A percentile compares a stretch with the other conserved stretches of the same genome.
These are phyloP conservation scores for Spea bombifrons DNA, from an alignment of 2,113 vertebrate genomes.

Conservation along the genomic window DNA sequence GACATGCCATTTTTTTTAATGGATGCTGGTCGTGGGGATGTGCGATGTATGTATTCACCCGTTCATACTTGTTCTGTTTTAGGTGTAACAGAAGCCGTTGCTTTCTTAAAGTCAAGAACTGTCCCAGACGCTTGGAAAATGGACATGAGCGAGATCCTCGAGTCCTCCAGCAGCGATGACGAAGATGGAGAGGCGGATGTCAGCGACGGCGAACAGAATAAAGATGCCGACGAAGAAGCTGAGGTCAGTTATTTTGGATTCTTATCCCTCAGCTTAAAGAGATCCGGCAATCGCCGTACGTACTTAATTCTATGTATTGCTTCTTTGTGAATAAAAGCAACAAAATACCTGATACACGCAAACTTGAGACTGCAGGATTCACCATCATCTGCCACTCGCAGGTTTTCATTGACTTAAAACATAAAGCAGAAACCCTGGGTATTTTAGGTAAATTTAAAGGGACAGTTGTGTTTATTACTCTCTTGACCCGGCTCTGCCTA, in stretches of 20 bases:
- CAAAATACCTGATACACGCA: too few species aligned
- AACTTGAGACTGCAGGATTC: too few species aligned
- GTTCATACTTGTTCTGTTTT: conserved; percentile 28
- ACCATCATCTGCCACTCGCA: too few species aligned
- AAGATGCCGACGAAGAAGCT: conserved; percentile 71
- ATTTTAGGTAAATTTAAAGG: too few species aligned
- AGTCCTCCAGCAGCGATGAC: conserved; percentile 91
- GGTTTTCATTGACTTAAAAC: too few species aligned
- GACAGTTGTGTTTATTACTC: too few species aligned
- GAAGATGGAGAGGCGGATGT: conserved; percentile 76
- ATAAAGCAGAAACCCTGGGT: too few species aligned
- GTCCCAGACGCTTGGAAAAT: conserved; percentile 92
- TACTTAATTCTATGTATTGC: too few species aligned
- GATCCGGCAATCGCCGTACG: too few species aligned
- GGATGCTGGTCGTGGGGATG: not conserved
- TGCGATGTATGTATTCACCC: not conserved
- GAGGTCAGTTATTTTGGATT: conserved; percentile 53
- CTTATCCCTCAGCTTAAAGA: too few species aligned
- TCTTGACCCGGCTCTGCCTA: too few species aligned
- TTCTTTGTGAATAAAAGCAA: too few species aligned
- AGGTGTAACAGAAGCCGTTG: conserved; percentile 79
- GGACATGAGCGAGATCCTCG: conserved; percentile 95
- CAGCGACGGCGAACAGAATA: conserved; percentile 72
- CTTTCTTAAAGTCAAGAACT: conserved; percentile 69
- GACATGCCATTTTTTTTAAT: not conserved